A percentile compares a stretch with the other conserved stretches of the same genome.
Conservation (phyloP, 2,113 vertebrate genomes). For the Gallinago paraguaiae region DNA sequence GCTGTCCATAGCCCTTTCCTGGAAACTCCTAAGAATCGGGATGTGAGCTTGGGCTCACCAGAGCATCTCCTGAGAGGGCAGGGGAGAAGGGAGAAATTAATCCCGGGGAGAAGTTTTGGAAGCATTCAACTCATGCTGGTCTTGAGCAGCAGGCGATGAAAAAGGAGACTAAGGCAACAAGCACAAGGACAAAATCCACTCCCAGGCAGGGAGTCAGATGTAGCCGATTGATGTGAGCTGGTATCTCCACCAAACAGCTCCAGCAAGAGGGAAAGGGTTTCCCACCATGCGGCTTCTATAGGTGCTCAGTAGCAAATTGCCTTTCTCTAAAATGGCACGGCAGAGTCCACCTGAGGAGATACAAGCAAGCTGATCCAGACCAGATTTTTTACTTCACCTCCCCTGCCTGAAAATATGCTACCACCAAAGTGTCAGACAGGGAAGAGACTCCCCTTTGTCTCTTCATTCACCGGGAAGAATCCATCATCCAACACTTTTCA, state of each 20-base stretch:
- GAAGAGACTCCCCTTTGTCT: conserved; percentile 65
- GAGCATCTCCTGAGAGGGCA: background rate
- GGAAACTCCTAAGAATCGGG: background rate
- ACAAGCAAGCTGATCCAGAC: conserved; percentile 29
- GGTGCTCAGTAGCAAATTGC: background rate
- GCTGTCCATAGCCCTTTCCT: background rate
- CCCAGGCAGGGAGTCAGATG: background rate
- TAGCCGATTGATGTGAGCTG: background rate
- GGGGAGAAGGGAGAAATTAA: background rate
- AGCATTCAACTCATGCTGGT: background rate
- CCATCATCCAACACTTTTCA: conserved; percentile 64
- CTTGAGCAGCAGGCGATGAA: background rate
- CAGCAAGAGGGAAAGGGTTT: background rate
- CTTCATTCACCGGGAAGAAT: conserved; percentile 56
- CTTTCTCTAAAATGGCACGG: background rate
- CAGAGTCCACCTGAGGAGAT: background rate
- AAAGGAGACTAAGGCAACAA: background rate
- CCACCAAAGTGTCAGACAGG: conserved; percentile 53
- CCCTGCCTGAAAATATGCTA: conserved; percentile 46
- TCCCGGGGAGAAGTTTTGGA: background rate
- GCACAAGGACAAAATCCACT: background rate
- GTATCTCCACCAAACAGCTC: background rate
- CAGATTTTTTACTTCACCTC: conserved; percentile 66
- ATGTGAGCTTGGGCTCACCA: background rate
- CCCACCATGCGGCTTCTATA: background rate